phyloP scores from a whole-genome alignment of 2,888 invertebrate species.

The Drosophila formosana region DNA sequence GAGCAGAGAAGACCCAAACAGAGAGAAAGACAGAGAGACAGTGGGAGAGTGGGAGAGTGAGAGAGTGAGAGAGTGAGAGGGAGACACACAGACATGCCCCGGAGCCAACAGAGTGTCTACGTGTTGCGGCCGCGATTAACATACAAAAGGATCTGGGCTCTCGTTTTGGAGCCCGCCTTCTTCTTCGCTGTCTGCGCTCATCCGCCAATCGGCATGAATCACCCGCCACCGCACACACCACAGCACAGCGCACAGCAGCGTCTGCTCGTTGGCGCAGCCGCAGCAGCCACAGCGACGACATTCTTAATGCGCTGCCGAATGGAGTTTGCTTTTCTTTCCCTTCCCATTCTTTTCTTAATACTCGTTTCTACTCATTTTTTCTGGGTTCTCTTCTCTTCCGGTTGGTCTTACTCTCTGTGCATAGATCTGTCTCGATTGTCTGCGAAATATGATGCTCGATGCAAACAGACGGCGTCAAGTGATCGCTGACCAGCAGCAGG shows the following conservation, averaged over 20 bases:
- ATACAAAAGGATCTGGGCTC: constrained; percentile 81
- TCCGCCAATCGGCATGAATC: constrained; percentile 77
- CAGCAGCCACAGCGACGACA: constrained; percentile 67
- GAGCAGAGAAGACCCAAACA: constrained; percentile 35
- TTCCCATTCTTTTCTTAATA: constrained; percentile 5
- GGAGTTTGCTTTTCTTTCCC: background rate
- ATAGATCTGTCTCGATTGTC: constrained; percentile 48
- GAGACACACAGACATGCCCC: constrained; percentile 23
- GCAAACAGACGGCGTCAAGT: constrained; percentile 72
- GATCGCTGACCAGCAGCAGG: constrained; percentile 38
- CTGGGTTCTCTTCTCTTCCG: constrained; percentile 39
- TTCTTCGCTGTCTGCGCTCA: constrained; percentile 47
- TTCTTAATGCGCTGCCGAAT: constrained; percentile 37
- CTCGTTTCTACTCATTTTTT: constrained; percentile 3
- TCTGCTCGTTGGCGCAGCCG: constrained; percentile 17
- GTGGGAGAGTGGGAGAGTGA: constrained; percentile 8
- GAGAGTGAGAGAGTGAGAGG: constrained; percentile 5
- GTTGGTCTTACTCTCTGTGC: constrained; percentile 21
- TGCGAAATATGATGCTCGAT: constrained; percentile 77
- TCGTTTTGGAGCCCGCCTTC: constrained; percentile 80
- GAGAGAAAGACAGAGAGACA: constrained; percentile 26
- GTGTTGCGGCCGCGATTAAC: constrained; percentile 76
- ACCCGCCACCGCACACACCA: constrained; percentile 34
- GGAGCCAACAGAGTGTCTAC: constrained; percentile 42
- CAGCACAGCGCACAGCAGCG: background rate